Evolutionary conservation across 2,113 vertebrate species (phyloP).

Genomic region (Plectropomus leopardus): DNA sequence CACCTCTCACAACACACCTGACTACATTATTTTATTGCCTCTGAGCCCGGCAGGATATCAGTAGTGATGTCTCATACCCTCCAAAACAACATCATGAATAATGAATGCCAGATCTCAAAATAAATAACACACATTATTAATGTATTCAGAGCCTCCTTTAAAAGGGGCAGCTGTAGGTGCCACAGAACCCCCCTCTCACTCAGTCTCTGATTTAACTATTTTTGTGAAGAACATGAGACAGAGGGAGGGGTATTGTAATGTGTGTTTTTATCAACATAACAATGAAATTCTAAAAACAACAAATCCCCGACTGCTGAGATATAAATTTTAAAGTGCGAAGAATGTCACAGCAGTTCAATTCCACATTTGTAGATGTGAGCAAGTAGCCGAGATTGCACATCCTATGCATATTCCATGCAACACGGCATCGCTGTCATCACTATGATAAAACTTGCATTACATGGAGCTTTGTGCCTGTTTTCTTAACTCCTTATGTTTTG

Average conservation of each 20-base stretch:
- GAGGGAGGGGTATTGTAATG: not conserved
- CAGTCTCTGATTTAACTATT: slow-evolving; percentile 16
- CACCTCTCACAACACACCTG: slow-evolving; percentile 43
- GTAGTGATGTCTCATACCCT: slow-evolving; percentile 63
- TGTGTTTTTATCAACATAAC: slow-evolving; percentile 30
- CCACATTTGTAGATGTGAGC: not conserved
- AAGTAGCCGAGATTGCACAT: not conserved
- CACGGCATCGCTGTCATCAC: not conserved
- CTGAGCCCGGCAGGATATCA: slow-evolving; percentile 64
- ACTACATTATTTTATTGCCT: slow-evolving; percentile 54
- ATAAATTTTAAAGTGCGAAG: not conserved
- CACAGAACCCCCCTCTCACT: slow-evolving; percentile 14
- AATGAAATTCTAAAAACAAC: not conserved
- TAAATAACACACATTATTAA: slow-evolving; percentile 75
- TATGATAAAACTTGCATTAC: not conserved
- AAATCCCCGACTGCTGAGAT: not conserved
- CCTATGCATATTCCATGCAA: not conserved
- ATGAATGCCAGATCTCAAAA: slow-evolving; percentile 74
- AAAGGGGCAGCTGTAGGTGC: slow-evolving; percentile 51
- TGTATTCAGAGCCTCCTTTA: slow-evolving; percentile 65
- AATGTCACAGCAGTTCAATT: not conserved
- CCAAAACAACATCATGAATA: slow-evolving; percentile 76
- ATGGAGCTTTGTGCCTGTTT: not conserved
- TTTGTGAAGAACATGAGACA: slow-evolving; percentile 27
- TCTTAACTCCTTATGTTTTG: not conserved